Evolutionary conservation across 2,113 vertebrate species (phyloP), one percentile per base, ranked within the genome.

Genomic region (Bubalus kerabau): DNA sequence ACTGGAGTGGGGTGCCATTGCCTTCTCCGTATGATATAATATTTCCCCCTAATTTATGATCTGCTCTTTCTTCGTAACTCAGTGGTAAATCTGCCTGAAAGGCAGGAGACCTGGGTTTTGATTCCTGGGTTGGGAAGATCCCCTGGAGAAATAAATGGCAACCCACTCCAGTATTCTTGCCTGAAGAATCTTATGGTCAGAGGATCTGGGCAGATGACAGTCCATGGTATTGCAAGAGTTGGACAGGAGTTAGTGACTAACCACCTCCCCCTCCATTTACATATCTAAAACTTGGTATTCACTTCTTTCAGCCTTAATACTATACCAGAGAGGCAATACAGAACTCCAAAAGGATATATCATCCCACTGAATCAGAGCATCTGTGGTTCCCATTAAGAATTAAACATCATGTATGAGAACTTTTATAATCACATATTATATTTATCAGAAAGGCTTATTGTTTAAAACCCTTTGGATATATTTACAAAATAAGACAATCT

Each of bases 401-500:
- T 96, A 97, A 97, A 96, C 91, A 97, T 85, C 64, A 83, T 90
- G n/a, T 93, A 97, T 90, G 57, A 93, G 13, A 14, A 91, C 92
- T 97, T 95, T 90, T 46, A 78, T 93, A 95, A 93, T 92, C 91
- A 90, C 92, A 91, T 95, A 96, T 95, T 98, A 78, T 81, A 90
- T 95, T 97, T 98, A 96, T 92, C 94, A 95, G 40, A 43, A 56
- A 93, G 23, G 80, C 43, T 94, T 94, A 93, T 91, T 97, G 87
- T 54, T 97, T 97, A 95, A 93, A 96, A 97, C 96, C 17, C 48
- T 95, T 87, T 95, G 87, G 54, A 74, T 46, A 94, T 71, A 96
- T 97, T 97, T 97, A 95, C 59, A 94, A 90, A 97, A 80, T 90
- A 97, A 95, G 84, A 90, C 46, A 96, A 78, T 80, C 24, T 94